A percentile compares a stretch with the other conserved stretches of the same genome.
Evolutionary conservation across 2,113 vertebrate species (phyloP).

Genomic region (Geococcyx californianus): DNA sequence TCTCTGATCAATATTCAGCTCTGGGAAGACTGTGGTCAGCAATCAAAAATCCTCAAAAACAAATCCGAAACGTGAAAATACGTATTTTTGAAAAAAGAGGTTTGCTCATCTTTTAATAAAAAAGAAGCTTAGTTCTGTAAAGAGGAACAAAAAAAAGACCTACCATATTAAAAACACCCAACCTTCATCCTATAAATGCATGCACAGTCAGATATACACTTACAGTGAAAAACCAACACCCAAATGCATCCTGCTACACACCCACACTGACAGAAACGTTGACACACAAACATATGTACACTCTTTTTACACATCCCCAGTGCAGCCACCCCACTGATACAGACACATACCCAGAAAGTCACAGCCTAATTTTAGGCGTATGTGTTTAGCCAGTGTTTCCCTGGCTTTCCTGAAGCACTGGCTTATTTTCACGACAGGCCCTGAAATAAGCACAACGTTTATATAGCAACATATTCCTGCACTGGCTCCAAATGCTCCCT

Average conservation of each 20-base stretch:
- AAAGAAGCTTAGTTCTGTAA: neutral
- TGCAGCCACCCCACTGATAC: neutral
- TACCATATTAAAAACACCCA: neutral
- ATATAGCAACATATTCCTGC: neutral
- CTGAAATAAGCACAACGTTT: conserved; percentile 40
- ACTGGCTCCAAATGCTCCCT: conserved; percentile 43
- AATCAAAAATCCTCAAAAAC: neutral
- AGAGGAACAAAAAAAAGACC: neutral
- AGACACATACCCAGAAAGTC: conserved; percentile 2
- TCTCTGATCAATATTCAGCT: neutral
- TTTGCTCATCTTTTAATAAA: neutral
- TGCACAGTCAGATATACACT: neutral
- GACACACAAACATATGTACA: neutral
- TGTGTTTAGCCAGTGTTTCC: neutral
- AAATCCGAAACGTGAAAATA: neutral
- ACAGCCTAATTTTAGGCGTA: conserved; percentile 18
- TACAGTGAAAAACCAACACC: neutral
- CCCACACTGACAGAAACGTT: neutral
- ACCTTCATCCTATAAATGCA: neutral
- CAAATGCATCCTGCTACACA: neutral
- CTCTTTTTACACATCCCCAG: neutral
- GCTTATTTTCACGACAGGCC: neutral
- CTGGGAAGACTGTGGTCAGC: neutral
- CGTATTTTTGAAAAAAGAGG: neutral
- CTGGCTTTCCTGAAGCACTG: neutral